Conservation (phyloP, 2,888 invertebrate genomes). For the Punctoribates punctum region DNA sequence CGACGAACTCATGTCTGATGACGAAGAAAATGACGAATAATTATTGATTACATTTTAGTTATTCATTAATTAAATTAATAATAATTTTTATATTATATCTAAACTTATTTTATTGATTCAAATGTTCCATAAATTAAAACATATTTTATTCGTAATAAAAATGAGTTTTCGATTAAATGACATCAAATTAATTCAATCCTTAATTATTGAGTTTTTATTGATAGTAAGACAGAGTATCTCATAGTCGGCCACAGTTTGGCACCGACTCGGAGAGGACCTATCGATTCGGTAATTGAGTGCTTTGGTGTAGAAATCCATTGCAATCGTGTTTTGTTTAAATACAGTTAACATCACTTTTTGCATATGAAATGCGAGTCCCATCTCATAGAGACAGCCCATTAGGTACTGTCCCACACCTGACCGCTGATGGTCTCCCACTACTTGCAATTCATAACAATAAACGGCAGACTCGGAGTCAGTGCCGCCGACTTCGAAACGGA, state of each 20-base stretch:
- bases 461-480: conserved; percentile 65
- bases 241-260: conserved; percentile 30
- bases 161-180: not conserved
- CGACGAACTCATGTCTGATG: conserved; percentile 15
- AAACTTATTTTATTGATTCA: not conserved
- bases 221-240: conserved; percentile 33
- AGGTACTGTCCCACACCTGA: conserved; percentile 79
- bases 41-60: not conserved
- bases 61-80: not conserved
- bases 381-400: conserved; percentile 70
- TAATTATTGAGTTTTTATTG: not conserved
- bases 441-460: conserved; percentile 83
- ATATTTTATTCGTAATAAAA: not conserved
- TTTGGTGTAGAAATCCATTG: conserved; percentile 67
- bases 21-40: not conserved
- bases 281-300: conserved; percentile 57
- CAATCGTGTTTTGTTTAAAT: conserved; percentile 70
- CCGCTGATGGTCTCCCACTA: conserved; percentile 66
- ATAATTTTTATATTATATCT: not conserved
- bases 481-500: conserved; percentile 76
- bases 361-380: conserved; percentile 70
- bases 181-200: not conserved
- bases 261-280: conserved; percentile 43
- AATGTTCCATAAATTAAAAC: not conserved
- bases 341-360: conserved; percentile 76